These are phyloP conservation scores for Drosophila demipolita DNA, from an alignment of 2,888 invertebrate genomes.

Conservation along the genomic window DNA sequence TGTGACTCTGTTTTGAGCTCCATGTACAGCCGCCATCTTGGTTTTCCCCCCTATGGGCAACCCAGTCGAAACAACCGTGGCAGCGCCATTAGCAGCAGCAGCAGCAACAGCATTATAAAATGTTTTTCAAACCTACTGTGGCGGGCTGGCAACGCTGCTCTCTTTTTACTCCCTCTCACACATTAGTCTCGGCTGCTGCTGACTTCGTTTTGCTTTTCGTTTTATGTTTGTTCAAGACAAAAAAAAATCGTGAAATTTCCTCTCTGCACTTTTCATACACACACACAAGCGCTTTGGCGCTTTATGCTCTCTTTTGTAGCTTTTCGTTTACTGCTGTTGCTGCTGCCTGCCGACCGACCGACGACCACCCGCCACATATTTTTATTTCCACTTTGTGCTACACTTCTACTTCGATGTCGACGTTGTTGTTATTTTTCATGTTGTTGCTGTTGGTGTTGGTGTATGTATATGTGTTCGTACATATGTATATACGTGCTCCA, in stretches of 20 bases:
- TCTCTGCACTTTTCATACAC: slow-evolving; percentile 69
- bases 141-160: slow-evolving; percentile 56
- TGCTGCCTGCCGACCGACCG: slow-evolving; percentile 15
- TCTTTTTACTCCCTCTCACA: slow-evolving; percentile 69
- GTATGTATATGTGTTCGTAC: slow-evolving; percentile 15
- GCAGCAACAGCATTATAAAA: slow-evolving; percentile 35
- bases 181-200: slow-evolving; percentile 52
- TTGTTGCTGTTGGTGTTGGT: slow-evolving; percentile 32
- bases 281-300: slow-evolving; percentile 55
- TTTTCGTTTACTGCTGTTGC: slow-evolving; percentile 41
- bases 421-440: slow-evolving; percentile 1
- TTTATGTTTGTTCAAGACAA: slow-evolving; percentile 75
- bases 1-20: slow-evolving; percentile 64
- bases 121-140: slow-evolving; percentile 70
- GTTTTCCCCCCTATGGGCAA: slow-evolving; percentile 73
- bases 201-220: slow-evolving; percentile 71
- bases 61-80: slow-evolving; percentile 50
- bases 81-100: slow-evolving; percentile 26
- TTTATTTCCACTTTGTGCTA: slow-evolving; percentile 76
- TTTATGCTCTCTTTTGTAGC: slow-evolving; percentile 50
- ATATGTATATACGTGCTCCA: slow-evolving; percentile 63
- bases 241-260: slow-evolving; percentile 71
- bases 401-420: slow-evolving; percentile 65
- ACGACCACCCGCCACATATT: slow-evolving; percentile 67
- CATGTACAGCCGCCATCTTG: slow-evolving; percentile 73